Conservation (phyloP, 2,888 invertebrate genomes). For the Halictus ligatus region DNA sequence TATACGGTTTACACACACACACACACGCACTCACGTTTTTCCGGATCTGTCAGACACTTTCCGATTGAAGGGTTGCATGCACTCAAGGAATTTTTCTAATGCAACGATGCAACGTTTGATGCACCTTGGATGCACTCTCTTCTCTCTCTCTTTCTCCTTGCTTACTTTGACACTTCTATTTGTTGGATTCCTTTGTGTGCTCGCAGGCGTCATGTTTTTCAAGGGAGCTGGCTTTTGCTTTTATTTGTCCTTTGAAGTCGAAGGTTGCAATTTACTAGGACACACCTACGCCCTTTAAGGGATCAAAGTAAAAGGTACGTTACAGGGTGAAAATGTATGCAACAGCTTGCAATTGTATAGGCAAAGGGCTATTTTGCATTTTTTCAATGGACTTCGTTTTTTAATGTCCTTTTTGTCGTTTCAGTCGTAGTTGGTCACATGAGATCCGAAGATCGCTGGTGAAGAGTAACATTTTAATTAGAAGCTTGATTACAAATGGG, state of each 20-base stretch:
- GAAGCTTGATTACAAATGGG: not conserved
- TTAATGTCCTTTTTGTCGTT: not conserved
- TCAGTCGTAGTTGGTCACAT: not conserved
- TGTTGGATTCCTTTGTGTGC: not conserved
- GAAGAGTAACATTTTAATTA: not conserved
- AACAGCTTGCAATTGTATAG: not conserved
- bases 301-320: not conserved
- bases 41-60: not conserved
- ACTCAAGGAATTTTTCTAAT: not conserved
- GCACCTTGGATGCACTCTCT: not conserved
- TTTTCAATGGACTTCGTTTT: not conserved
- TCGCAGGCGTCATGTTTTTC: not conserved
- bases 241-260: constrained; percentile 9
- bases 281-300: not conserved
- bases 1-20: not conserved
- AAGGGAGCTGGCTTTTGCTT: not conserved
- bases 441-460: not conserved
- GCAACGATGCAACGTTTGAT: not conserved
- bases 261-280: not conserved
- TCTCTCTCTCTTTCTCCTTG: not conserved
- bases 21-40: not conserved
- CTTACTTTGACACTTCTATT: constrained; percentile 1
- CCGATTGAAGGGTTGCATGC: not conserved
- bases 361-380: not conserved
- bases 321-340: not conserved